Percentiles rank a stretch among this genome's conserved stretches.
phyloP scores from a whole-genome alignment of 1,140 invertebrate species.

The Orius insidiosus region DNA sequence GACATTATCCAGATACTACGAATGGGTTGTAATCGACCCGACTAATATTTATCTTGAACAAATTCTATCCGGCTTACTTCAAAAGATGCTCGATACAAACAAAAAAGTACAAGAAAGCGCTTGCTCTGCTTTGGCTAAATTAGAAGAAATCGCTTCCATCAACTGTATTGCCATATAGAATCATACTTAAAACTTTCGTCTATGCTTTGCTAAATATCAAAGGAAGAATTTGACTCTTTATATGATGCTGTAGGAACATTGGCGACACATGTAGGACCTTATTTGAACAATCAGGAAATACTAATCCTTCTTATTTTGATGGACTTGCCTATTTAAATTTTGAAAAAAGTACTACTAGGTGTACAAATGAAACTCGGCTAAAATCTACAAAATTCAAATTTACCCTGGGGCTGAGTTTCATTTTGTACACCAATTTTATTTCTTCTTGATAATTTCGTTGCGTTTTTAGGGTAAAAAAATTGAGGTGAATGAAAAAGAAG shows the following conservation, averaged over 20 bases:
- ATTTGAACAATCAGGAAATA: slow-evolving; percentile 91
- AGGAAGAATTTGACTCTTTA: slow-evolving; percentile 96
- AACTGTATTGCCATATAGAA: slow-evolving; percentile 91
- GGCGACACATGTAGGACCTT: slow-evolving; percentile 91
- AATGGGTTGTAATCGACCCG: slow-evolving; percentile 91
- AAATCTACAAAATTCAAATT: too few relatives aligned
- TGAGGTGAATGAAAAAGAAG: too few relatives aligned
- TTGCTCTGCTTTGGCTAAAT: slow-evolving; percentile 94
- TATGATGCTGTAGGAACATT: slow-evolving; percentile 98
- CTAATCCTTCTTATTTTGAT: slow-evolving; percentile 88
- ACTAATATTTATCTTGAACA: slow-evolving; percentile 86
- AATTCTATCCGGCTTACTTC: slow-evolving; percentile 74
- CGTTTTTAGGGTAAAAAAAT: too few relatives aligned
- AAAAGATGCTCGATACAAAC: slow-evolving; percentile 89
- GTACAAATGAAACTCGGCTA: too few relatives aligned
- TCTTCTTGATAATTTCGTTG: too few relatives aligned
- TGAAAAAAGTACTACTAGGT: too few relatives aligned
- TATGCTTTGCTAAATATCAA: slow-evolving; percentile 89
- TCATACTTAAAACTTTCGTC: slow-evolving; percentile 92
- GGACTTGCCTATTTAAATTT: too few relatives aligned
- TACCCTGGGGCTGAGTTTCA: too few relatives aligned
- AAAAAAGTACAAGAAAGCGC: slow-evolving; percentile 98
- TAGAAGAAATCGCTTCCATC: slow-evolving; percentile 96
- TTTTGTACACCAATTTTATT: too few relatives aligned
- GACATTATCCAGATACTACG: slow-evolving; percentile 92